Evolutionary conservation across 2,113 vertebrate genomes (phyloP).

Genomic region (Festucalex cinctus): DNA sequence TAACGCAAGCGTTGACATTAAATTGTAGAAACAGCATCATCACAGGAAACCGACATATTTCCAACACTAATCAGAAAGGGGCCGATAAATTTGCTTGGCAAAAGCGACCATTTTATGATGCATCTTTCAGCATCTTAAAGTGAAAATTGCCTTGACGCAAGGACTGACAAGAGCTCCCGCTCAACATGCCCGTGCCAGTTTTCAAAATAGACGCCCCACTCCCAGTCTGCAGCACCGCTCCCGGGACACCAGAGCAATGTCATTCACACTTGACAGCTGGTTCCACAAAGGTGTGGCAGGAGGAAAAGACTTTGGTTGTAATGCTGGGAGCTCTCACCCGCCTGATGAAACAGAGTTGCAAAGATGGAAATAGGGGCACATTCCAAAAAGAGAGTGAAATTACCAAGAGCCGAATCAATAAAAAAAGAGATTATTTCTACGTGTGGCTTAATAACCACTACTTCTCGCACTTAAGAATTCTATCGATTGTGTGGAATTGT

Average conservation of each 20-base stretch:
- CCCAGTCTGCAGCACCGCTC: constrained; percentile 21
- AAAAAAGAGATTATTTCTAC: background rate
- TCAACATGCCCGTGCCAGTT: constrained; percentile 48
- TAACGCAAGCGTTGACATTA: background rate
- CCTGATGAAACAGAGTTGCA: background rate
- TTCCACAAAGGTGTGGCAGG: constrained; percentile 34
- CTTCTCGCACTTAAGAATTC: background rate
- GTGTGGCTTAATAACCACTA: background rate
- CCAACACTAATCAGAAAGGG: background rate
- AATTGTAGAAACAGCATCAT: background rate
- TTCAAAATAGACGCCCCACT: constrained; percentile 46
- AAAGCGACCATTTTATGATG: background rate
- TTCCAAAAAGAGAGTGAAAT: background rate
- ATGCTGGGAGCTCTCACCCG: constrained; percentile 13
- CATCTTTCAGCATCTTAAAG: background rate
- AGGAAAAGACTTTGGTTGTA: constrained; percentile 8
- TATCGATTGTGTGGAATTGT: background rate
- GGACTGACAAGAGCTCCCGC: constrained; percentile 22
- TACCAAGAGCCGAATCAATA: background rate
- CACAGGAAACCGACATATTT: background rate
- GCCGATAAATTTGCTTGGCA: background rate
- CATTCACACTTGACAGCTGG: constrained; percentile 66
- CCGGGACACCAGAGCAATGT: constrained; percentile 40
- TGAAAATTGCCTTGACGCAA: background rate
- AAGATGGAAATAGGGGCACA: background rate